These are phyloP conservation scores for Lytechinus variegatus DNA, from an alignment of 35 echinoderm and acorn worm species.

Conservation along the genomic window DNA sequence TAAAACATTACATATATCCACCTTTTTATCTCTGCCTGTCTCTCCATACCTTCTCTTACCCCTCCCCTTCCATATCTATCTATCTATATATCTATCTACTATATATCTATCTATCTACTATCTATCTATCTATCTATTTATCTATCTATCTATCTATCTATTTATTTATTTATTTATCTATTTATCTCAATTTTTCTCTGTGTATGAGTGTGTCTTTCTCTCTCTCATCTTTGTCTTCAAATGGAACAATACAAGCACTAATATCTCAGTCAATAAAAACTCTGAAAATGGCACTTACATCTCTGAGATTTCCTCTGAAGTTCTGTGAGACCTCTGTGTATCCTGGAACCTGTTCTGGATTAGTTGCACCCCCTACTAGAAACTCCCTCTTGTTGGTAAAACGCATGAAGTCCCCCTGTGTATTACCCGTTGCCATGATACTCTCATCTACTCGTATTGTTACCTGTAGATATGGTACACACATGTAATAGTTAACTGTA, in stretches of 20 bases:
- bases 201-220: not conserved
- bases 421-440: slow-evolving; percentile 48
- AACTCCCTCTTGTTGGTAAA: slow-evolving; percentile 64
- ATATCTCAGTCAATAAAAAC: not conserved
- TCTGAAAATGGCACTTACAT: slow-evolving; percentile 74
- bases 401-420: slow-evolving; percentile 67
- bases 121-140: no score
- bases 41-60: no score
- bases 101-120: no score
- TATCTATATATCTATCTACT: no score
- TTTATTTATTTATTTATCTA: no score
- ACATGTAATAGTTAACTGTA: no score
- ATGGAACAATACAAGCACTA: not conserved
- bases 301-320: slow-evolving; percentile 81
- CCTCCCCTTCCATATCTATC: no score
- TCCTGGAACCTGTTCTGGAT: slow-evolving; percentile 61
- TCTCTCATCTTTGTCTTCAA: not conserved
- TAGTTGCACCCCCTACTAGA: slow-evolving; percentile 76
- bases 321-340: slow-evolving; percentile 68
- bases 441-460: slow-evolving; percentile 71
- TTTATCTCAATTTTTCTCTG: no score
- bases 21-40: not conserved
- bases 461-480: slow-evolving; percentile 55
- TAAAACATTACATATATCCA: not conserved
- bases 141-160: no score